phyloP scores from a whole-genome alignment of 2,888 invertebrate genomes.

The Idaea straminata region DNA sequence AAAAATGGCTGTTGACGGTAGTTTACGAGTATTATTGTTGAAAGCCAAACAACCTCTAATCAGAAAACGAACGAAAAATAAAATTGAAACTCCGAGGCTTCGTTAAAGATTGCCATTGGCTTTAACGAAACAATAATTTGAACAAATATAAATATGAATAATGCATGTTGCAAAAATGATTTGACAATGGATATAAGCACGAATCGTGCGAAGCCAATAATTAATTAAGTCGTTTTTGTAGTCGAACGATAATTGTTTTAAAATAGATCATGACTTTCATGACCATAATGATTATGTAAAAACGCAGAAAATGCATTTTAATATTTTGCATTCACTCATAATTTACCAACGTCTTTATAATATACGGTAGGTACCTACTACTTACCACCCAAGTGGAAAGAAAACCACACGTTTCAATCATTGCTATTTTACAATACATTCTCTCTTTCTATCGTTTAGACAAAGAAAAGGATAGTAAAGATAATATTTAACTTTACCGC shows the following conservation, averaged over 20 bases:
- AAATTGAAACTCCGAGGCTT: no score
- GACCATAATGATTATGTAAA: background rate
- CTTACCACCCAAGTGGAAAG: background rate
- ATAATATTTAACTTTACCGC: background rate
- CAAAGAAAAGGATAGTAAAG: background rate
- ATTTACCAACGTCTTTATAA: background rate
- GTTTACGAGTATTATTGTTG: no score
- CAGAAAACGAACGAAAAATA: no score
- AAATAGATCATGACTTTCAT: background rate
- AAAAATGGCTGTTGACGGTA: no score
- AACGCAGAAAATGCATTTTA: background rate
- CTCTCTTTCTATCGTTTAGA: background rate
- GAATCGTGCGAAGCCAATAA: no score
- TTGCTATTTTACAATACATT: background rate
- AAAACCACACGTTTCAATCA: background rate
- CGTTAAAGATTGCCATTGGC: no score
- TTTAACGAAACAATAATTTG: no score
- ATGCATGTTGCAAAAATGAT: no score
- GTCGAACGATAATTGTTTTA: background rate
- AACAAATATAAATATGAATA: no score
- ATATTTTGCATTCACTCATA: background rate
- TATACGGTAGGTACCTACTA: background rate
- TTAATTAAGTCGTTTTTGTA: no score
- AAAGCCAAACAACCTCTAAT: no score
- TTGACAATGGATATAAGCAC: no score